phyloP scores from a whole-genome alignment of 2,797 vertebrate species.

The Varecia variegata region DNA sequence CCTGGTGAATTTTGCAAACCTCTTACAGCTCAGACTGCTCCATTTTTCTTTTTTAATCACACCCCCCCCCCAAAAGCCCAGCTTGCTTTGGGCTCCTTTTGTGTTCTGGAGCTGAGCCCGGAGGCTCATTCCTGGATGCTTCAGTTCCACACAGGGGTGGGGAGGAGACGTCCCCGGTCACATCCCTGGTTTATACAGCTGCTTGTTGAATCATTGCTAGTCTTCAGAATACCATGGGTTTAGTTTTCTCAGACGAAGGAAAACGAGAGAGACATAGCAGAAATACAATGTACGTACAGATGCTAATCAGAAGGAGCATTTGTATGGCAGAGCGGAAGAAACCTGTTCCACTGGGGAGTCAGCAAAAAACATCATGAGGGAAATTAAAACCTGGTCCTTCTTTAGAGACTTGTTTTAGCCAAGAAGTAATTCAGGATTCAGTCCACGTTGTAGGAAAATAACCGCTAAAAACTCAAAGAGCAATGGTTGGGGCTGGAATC shows the following conservation, averaged over 20 bases:
- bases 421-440: background rate
- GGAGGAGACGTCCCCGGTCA: background rate
- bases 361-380: background rate
- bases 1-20: background rate
- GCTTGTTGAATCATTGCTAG: background rate
- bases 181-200: background rate
- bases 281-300: background rate
- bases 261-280: background rate
- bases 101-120: background rate
- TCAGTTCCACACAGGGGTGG: too few species aligned
- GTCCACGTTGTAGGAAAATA: background rate
- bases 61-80: background rate
- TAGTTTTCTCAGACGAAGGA: background rate
- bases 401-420: background rate
- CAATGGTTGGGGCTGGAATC: background rate
- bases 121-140: background rate
- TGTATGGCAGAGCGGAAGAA: background rate
- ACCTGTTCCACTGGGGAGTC: background rate
- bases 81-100: background rate
- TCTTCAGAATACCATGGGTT: background rate
- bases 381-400: background rate
- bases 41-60: background rate
- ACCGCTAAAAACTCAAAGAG: background rate
- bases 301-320: background rate
- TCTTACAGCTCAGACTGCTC: too few species aligned